Evolutionary conservation across 2,888 invertebrate genomes (phyloP).

Genomic region (Brachyptera putata): DNA sequence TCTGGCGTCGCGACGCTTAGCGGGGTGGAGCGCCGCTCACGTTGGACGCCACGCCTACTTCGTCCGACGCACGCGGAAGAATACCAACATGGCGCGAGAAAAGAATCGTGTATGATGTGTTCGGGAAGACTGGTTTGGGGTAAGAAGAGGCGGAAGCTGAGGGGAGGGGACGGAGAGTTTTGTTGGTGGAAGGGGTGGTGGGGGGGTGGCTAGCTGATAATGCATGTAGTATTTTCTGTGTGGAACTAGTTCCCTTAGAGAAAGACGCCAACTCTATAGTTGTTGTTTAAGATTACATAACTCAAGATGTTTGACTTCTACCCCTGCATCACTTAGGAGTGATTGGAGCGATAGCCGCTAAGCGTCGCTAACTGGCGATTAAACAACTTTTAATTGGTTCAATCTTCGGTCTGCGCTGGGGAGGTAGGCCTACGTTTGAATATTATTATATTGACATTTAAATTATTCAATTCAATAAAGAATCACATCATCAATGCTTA

Average conservation of each 20-base stretch:
- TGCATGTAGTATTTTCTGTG: conserved; percentile 32
- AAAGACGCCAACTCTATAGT: conserved; percentile 29
- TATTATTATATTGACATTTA: too few species aligned
- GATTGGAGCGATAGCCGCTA: too few species aligned
- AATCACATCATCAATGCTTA: too few species aligned
- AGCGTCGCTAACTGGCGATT: too few species aligned
- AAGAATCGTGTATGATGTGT: conserved; percentile 8
- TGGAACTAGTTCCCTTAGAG: conserved; percentile 30
- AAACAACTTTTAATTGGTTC: too few species aligned
- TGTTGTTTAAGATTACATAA: conserved; percentile 26
- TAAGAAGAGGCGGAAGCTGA: neutral
- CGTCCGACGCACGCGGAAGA: neutral
- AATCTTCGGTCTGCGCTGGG: too few species aligned
- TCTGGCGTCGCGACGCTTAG: conserved; percentile 14
- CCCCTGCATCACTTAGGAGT: neutral
- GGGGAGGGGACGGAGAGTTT: neutral
- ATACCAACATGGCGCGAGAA: conserved; percentile 11
- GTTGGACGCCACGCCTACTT: neutral
- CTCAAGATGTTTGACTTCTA: conserved; percentile 14
- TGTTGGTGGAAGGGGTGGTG: neutral
- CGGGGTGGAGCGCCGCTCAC: neutral
- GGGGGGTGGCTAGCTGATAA: conserved; percentile 26
- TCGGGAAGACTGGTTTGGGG: neutral
- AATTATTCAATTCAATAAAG: too few species aligned
- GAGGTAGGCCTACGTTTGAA: too few species aligned